These are phyloP conservation scores for Steatornis caripensis DNA, from an alignment of 2,113 vertebrate genomes.

Conservation along the genomic window DNA sequence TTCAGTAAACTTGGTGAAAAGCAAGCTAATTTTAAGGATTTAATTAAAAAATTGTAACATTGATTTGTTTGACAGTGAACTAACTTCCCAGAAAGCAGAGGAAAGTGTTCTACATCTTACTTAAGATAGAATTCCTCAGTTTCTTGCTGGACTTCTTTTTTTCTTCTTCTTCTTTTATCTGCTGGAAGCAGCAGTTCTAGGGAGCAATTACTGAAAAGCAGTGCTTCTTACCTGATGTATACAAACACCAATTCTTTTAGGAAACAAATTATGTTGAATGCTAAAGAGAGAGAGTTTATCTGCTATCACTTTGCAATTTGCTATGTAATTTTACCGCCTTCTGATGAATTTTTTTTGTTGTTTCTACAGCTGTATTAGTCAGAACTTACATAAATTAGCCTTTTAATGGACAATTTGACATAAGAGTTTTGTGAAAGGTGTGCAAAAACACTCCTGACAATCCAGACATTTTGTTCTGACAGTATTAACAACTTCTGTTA, in stretches of 20 bases:
- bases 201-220: neutral
- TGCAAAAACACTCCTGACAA: neutral
- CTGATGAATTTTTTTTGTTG: neutral
- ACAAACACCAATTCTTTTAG: neutral
- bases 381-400: neutral
- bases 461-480: slow-evolving; percentile 9
- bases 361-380: neutral
- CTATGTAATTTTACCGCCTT: neutral
- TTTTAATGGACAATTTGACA: neutral
- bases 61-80: neutral
- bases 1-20: neutral
- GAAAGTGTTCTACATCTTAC: neutral
- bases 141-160: neutral
- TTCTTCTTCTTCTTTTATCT: neutral
- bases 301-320: neutral
- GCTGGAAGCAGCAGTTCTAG: neutral
- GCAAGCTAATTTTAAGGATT: neutral
- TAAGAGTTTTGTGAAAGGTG: neutral
- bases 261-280: neutral
- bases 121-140: neutral
- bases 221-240: neutral
- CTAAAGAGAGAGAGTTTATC: neutral
- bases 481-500: neutral
- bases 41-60: neutral
- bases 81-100: neutral